Conservation (phyloP, 2,888 invertebrate genomes). For the Hyles lineata region DNA sequence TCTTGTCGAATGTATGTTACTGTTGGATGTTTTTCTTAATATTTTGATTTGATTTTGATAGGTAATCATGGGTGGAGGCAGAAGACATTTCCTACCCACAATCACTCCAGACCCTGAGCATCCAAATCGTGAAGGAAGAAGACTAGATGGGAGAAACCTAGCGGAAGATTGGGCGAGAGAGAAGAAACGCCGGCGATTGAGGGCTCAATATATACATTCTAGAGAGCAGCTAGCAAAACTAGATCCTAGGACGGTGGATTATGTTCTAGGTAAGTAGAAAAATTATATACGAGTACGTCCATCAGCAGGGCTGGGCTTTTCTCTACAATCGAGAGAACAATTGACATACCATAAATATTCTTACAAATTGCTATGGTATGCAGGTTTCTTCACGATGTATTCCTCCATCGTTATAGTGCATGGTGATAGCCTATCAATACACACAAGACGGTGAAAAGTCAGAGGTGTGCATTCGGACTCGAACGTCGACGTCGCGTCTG, state of each 20-base stretch:
- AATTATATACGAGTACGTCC: neutral
- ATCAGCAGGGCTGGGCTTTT: too few relatives aligned
- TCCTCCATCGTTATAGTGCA: too few relatives aligned
- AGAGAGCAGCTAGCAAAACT: constrained; percentile 89
- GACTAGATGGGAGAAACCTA: constrained; percentile 90
- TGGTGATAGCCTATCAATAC: too few relatives aligned
- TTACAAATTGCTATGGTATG: too few relatives aligned
- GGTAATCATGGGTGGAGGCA: constrained; percentile 92
- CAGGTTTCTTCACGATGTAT: too few relatives aligned
- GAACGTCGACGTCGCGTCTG: too few relatives aligned
- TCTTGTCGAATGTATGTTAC: neutral
- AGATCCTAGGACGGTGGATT: constrained; percentile 89
- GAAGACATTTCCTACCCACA: constrained; percentile 90
- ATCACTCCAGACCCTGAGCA: constrained; percentile 89
- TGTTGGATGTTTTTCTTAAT: neutral
- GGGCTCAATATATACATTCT: constrained; percentile 90
- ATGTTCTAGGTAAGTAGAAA: constrained; percentile 87
- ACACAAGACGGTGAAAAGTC: too few relatives aligned
- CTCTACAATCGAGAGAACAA: too few relatives aligned
- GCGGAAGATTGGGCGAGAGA: constrained; percentile 92
- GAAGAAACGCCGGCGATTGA: constrained; percentile 87
- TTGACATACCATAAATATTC: too few relatives aligned
- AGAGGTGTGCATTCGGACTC: too few relatives aligned
- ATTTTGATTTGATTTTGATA: constrained; percentile 50
- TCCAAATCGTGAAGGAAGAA: constrained; percentile 88